Evolutionary conservation across 2,113 vertebrate species (phyloP).

Genomic region (Agelaius tricolor): DNA sequence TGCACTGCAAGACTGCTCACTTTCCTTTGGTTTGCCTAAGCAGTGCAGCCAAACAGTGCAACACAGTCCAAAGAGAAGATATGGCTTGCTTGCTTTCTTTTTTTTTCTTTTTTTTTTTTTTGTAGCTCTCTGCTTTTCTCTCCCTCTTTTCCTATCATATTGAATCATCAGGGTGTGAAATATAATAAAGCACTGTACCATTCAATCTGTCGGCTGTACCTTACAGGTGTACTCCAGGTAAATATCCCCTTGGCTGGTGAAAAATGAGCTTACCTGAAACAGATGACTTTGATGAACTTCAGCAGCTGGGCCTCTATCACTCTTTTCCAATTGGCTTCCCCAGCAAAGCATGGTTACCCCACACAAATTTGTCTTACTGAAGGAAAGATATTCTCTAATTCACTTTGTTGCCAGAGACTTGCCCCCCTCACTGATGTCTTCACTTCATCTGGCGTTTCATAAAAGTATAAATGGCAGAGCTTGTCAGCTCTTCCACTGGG

Average conservation of each 20-base stretch:
- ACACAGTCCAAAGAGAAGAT: not conserved
- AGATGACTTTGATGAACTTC: slow-evolving; percentile 99
- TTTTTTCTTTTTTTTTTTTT: not conserved
- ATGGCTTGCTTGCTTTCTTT: not conserved
- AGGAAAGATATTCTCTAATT: slow-evolving; percentile 87
- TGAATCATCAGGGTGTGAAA: slow-evolving; percentile 96
- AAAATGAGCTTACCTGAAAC: slow-evolving; percentile 91
- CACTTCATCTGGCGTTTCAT: slow-evolving; percentile 55
- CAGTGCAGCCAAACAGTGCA: not conserved
- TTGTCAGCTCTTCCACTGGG: slow-evolving; percentile 17
- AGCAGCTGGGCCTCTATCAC: slow-evolving; percentile 86
- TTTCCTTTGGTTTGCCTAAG: not conserved
- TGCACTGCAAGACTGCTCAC: not conserved
- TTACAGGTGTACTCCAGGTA: slow-evolving; percentile 94
- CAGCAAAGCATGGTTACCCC: slow-evolving; percentile 76
- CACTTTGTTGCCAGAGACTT: slow-evolving; percentile 63
- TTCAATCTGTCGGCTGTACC: slow-evolving; percentile 93
- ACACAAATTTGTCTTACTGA: slow-evolving; percentile 96
- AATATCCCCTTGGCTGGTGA: slow-evolving; percentile 93
- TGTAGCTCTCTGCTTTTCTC: slow-evolving; percentile 21
- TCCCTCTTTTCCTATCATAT: slow-evolving; percentile 71
- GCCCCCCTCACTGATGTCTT: slow-evolving; percentile 15
- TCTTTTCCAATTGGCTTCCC: slow-evolving; percentile 99
- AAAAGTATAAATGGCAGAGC: slow-evolving; percentile 41
- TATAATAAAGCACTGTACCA: slow-evolving; percentile 96